Conservation (phyloP, 2,888 invertebrate species). For the Hermaeophaga mercurialis region DNA sequence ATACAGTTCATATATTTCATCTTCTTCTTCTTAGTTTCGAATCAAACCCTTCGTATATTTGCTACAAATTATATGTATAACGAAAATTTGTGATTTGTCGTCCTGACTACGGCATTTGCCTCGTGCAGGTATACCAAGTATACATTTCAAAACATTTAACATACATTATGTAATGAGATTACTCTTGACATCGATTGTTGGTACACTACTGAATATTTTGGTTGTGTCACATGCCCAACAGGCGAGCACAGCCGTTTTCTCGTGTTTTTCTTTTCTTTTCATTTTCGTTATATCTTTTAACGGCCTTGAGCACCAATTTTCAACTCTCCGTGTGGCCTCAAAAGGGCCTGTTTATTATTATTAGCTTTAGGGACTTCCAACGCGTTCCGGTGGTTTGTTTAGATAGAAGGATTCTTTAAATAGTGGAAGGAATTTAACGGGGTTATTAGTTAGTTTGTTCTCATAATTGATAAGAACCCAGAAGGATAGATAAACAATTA, state of each 20-base stretch:
- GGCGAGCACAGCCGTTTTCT: conserved; percentile 43
- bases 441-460: too few species aligned
- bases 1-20: too few species aligned
- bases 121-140: conserved; percentile 30
- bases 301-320: conserved; percentile 3
- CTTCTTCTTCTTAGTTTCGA: too few species aligned
- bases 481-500: too few species aligned
- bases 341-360: conserved; percentile 2
- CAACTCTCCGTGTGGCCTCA: conserved; percentile 5
- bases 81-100: too few species aligned
- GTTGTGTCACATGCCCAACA: conserved; percentile 55
- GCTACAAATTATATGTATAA: too few species aligned
- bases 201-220: conserved; percentile 56
- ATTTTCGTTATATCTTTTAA: too few species aligned
- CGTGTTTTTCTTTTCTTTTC: conserved; percentile 57
- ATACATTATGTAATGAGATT: conserved; percentile 40
- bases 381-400: background rate
- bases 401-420: too few species aligned
- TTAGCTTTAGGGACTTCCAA: background rate
- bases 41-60: too few species aligned
- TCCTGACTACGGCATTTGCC: conserved; percentile 15
- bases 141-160: conserved; percentile 34
- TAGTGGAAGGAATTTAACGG: too few species aligned
- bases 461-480: too few species aligned
- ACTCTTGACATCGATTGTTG: conserved; percentile 45